Evolutionary conservation across 2,797 vertebrate genomes (phyloP), one percentile per base, ranked within the genome.

Genomic region (Amblyraja radiata): DNA sequence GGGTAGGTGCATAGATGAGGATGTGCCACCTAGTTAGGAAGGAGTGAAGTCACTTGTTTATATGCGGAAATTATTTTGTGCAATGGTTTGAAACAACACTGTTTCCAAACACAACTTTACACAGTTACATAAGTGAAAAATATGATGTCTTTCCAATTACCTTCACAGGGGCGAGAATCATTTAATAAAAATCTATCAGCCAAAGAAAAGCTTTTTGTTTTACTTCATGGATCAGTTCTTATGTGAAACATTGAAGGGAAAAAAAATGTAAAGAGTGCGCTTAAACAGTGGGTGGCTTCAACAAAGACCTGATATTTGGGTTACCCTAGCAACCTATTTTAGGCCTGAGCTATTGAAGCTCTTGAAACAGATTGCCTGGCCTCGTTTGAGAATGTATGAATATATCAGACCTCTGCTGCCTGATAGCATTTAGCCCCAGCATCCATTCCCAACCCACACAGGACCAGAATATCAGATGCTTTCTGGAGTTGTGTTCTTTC

Each of bases 341-440:
- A 88, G 84, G 84, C 84, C 84, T 88, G 84, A 88, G 84, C 84
- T 88, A 88, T 63, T 63, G 36, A 88, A 65, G 84, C 84, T 88
- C 84, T 88, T 88, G 84, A 88, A 88, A 88, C 84, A 88, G 84
- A 68, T 68, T 88, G 84, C 61, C 84, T 88, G 84, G 84, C 84
- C 84, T 88, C 84, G 84, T 88, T 88, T 88, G 84, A 88, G 84
- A 88, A 88, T 88, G 65, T 68, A 88, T 88, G 84, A 88, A 88
- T 88, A 88, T 63, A 88, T 88, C 84, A 88, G 84, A 68, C 61
- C 84, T 68, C 16, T 36, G 25, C 61, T 65, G 84, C 84, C 61
- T 88, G 61, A 88, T 63, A 88, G 84, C 84, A 36, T 88, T 63
- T 88, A 88, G 61, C 84, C 65, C 84, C 61, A 88, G 28, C 61